A percentile compares a stretch with the other conserved stretches of the same genome.
phyloP scores from a whole-genome alignment of 2,888 invertebrate genomes.

The Sinopyrophorus schimmeli region DNA sequence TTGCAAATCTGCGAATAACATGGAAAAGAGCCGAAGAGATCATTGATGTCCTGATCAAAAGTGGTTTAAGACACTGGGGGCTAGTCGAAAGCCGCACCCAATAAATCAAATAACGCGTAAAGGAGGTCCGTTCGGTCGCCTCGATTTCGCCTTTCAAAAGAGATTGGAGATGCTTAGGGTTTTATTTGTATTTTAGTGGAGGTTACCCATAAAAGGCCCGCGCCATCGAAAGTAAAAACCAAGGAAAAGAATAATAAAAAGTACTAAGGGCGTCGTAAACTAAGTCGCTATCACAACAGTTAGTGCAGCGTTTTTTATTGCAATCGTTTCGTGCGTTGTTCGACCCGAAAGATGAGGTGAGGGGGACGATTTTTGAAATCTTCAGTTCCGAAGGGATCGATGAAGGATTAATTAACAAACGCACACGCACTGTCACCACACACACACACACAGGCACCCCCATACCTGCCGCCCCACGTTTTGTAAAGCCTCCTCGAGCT shows the following conservation, averaged over 20 bases:
- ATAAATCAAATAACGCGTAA: conserved; percentile 32
- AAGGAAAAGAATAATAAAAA: conserved; percentile 49
- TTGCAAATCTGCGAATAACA: conserved; percentile 4
- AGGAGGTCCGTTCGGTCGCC: conserved; percentile 29
- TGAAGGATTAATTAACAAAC: conserved; percentile 27
- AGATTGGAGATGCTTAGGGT: conserved; percentile 40
- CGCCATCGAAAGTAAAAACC: conserved; percentile 46
- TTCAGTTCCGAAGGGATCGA: conserved; percentile 13
- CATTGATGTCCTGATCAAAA: conserved; percentile 6
- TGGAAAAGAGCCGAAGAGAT: conserved; percentile 5
- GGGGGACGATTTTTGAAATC: conserved; percentile 1
- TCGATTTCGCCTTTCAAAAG: conserved; percentile 31
- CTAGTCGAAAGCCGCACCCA: conserved; percentile 22
- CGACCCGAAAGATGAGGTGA: conserved; percentile 35
- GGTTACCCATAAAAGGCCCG: conserved; percentile 41
- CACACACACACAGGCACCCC: conserved; percentile 22
- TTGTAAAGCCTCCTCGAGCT: conserved; percentile 26
- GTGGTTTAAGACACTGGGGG: conserved; percentile 21
- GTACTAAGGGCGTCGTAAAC: conserved; percentile 49
- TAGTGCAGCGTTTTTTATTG: conserved; percentile 46
- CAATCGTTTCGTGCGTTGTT: conserved; percentile 40
- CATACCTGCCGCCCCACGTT: conserved; percentile 26
- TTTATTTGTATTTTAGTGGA: conserved; percentile 42
- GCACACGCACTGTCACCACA: conserved; percentile 28
- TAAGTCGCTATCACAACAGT: conserved; percentile 47